phyloP scores from a whole-genome alignment of 2,113 vertebrate species.

The Theristicus caerulescens region DNA sequence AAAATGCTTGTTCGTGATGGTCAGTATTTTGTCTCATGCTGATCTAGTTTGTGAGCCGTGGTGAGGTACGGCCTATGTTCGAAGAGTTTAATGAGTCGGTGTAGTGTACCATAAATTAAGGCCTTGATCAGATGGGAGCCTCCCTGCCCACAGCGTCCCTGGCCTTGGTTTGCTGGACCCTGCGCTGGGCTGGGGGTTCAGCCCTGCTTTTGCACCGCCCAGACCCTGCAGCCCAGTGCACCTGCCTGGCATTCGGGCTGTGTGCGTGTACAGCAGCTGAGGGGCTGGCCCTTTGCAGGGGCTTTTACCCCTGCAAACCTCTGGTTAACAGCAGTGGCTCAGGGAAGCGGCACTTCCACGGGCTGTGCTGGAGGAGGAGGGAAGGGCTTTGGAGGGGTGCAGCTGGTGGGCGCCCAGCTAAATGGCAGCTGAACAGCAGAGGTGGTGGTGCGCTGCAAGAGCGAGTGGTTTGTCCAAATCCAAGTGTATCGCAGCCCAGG shows the following conservation, averaged over 20 bases:
- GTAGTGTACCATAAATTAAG: neutral
- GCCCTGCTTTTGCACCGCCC: rapidly evolving
- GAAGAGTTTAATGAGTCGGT: neutral
- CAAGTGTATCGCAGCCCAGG: neutral
- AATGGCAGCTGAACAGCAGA: neutral
- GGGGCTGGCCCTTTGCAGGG: neutral
- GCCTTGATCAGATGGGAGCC: neutral
- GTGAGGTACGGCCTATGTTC: neutral
- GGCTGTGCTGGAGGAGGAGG: rapidly evolving
- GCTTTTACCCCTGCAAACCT: neutral
- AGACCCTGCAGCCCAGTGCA: neutral
- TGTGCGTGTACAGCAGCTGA: neutral
- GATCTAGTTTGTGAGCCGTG: neutral
- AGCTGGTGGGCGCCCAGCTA: rapidly evolving
- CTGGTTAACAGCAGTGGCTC: neutral
- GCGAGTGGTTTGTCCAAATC: neutral
- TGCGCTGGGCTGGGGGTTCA: neutral
- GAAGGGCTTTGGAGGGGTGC: neutral
- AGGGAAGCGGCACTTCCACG: rapidly evolving
- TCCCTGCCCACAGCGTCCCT: neutral
- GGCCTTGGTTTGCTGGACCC: neutral
- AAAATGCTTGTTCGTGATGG: neutral
- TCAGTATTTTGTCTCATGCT: neutral
- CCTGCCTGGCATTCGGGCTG: neutral
- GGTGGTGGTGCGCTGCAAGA: neutral